Percentiles rank a stretch among this genome's conserved stretches.
These are phyloP conservation scores for Ophion ellenae DNA, from an alignment of 2,888 invertebrate genomes.

Conservation along the genomic window DNA sequence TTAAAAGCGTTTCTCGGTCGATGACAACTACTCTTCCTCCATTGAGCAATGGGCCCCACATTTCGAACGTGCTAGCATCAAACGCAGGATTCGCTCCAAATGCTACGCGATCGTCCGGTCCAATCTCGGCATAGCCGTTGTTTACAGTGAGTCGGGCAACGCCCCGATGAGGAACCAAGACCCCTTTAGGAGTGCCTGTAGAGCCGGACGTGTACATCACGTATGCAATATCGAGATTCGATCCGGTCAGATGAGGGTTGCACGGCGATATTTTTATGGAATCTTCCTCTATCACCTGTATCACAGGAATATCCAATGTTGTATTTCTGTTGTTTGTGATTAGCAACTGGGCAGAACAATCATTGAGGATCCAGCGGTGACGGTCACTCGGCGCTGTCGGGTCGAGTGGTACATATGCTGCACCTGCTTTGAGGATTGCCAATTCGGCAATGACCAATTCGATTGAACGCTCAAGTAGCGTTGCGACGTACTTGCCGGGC, in stretches of 20 bases:
- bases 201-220: conserved; percentile 26
- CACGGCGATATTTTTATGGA: neutral
- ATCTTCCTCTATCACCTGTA: neutral
- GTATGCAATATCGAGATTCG: neutral
- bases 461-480: conserved; percentile 9
- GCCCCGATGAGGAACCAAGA: conserved; percentile 9
- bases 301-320: neutral
- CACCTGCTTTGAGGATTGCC: conserved; percentile 24
- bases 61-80: conserved; percentile 30
- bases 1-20: neutral
- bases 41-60: conserved; percentile 17
- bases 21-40: conserved; percentile 25
- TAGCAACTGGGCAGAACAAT: conserved; percentile 7
- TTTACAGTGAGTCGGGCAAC: neutral
- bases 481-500: neutral
- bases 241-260: neutral
- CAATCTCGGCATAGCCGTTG: neutral
- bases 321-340: neutral
- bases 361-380: conserved; percentile 11
- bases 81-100: conserved; percentile 16
- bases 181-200: conserved; percentile 21
- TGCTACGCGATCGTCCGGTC: neutral
- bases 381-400: conserved; percentile 1
- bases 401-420: conserved; percentile 14
- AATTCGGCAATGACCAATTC: conserved; percentile 16